Evolutionary conservation across 1,140 invertebrate species (phyloP), one percentile per base, ranked within the genome.

Genomic region (Sipha flava): DNA sequence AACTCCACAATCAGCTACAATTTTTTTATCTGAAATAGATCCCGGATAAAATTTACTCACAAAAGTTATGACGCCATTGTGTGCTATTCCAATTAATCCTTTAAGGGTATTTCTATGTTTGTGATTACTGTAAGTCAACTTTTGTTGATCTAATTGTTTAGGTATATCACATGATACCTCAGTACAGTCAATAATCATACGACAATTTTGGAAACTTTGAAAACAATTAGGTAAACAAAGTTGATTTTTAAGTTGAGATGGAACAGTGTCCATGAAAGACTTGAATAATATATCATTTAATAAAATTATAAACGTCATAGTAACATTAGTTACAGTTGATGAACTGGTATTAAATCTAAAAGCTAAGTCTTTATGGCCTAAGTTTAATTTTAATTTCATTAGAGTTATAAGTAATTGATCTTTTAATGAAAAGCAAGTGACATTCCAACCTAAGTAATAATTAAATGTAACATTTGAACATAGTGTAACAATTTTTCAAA

Each of bases 111-210:
- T 70, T 40, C 45, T 40, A 47, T 70, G 37, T 14, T 70, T 45
- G 5, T 70, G n/a, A 47, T 47, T 70, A 47, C 29, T 26, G 5
- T 70, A 45, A 26, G 37, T 47, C 23, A 47, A 45, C 29, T 70
- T 47, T 54, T 54, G 52, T 26, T 54, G 52, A 43, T 62, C 75
- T 31, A 59, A 37, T 59, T 59, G 49, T n/a, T 79, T 29, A 12
- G 75, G 29, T 37, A 62, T 40, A 37, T 57, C 49, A 31, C 16
- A 29, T 3, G 18, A 26, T 16, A 79, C 34, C 57, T 79, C 54
- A 10, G 75, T 59, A 54, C 29, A 79, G 16, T 59, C 75, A 57
- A 79, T 40, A 59, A 79, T 40, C n/a, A 79, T 43, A 40, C 54
- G 21, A 12, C 52, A 31, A 34, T 52, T 52, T 23, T 52, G 3